Conservation (phyloP, 2,888 invertebrate species). For the Cephalotes varians region DNA sequence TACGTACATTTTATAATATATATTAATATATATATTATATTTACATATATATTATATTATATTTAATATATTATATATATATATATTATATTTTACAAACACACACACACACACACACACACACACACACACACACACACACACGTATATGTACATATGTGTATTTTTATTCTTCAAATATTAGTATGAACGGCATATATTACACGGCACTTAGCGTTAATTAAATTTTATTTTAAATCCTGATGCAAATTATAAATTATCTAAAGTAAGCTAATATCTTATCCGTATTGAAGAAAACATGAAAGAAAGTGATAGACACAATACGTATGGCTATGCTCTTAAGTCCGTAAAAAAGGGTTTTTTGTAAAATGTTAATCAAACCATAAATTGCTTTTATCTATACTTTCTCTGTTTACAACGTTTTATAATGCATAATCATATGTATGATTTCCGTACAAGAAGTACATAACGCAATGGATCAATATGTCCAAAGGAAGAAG, state of each 20-base stretch:
- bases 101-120: too few species aligned
- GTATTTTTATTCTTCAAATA: too few species aligned
- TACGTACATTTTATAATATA: too few species aligned
- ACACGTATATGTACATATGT: too few species aligned
- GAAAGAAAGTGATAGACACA: neutral
- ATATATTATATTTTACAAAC: too few species aligned
- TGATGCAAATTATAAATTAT: neutral
- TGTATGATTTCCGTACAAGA: constrained; percentile 40
- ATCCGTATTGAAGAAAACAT: neutral
- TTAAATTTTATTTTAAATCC: neutral
- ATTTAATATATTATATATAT: too few species aligned
- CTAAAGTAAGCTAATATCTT: neutral
- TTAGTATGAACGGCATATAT: too few species aligned
- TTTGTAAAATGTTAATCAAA: neutral
- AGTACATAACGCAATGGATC: constrained; percentile 55
- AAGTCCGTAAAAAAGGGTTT: neutral
- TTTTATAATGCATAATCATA: constrained; percentile 31
- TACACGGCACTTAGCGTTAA: neutral
- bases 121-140: too few species aligned
- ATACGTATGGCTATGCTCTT: neutral
- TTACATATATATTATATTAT: too few species aligned
- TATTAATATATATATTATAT: neutral
- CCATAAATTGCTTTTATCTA: neutral
- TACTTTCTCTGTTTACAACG: neutral
- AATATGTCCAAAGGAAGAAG: constrained; percentile 56